These are phyloP conservation scores for Chiroxiphia lanceolata DNA, from an alignment of 2,797 vertebrate genomes.

Conservation along the genomic window DNA sequence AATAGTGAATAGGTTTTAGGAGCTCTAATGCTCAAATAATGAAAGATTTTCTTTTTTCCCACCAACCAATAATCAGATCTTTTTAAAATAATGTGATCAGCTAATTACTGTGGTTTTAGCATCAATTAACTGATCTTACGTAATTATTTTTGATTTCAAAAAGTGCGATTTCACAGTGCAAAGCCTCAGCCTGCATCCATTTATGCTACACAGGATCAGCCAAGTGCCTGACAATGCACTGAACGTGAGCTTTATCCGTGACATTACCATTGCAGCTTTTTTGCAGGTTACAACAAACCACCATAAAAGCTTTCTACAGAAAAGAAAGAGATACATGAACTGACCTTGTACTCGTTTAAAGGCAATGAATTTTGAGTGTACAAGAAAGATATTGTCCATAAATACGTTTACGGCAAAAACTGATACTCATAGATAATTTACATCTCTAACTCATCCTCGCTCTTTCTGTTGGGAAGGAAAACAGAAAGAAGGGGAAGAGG, in stretches of 20 bases:
- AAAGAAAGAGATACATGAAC: not conserved
- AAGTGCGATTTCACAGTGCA: not conserved
- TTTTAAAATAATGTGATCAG: not conserved
- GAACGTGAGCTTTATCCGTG: not conserved
- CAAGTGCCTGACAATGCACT: not conserved
- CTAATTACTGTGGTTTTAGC: not conserved
- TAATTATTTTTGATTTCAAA: not conserved
- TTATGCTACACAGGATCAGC: not conserved
- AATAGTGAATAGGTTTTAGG: constrained; percentile 72
- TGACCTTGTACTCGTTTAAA: not conserved
- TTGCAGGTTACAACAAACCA: not conserved
- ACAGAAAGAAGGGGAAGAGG: not conserved
- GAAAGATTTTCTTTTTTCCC: not conserved
- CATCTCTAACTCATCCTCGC: not conserved
- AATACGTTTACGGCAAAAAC: not conserved
- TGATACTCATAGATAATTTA: not conserved
- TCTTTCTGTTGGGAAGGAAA: not conserved
- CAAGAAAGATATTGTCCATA: not conserved
- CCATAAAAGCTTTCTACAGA: not conserved
- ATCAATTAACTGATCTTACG: not conserved
- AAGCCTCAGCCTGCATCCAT: not conserved
- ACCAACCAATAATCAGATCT: not conserved
- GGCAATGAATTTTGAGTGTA: not conserved
- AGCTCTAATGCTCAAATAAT: constrained; percentile 59
- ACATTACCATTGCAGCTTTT: not conserved